phyloP scores from a whole-genome alignment of 2,888 invertebrate genomes.

The Microctonus hyperodae region DNA sequence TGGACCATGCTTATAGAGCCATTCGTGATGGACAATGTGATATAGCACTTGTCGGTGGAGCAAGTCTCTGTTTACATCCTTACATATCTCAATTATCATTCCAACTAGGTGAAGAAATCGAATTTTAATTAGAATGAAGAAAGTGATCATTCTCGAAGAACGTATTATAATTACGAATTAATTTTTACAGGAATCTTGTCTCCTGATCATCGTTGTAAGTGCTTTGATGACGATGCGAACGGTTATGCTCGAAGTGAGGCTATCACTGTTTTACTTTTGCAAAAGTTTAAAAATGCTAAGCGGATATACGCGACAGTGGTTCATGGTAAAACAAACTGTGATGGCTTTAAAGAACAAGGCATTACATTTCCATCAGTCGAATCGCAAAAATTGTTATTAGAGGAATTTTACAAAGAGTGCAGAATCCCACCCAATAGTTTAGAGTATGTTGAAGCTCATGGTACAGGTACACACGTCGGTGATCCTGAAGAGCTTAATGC shows the following conservation, averaged over 20 bases:
- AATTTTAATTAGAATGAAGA: background rate
- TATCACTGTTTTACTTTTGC: constrained; percentile 74
- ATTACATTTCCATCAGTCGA: constrained; percentile 58
- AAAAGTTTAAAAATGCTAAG: constrained; percentile 68
- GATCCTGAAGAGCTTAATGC: constrained; percentile 92
- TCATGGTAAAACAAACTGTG: constrained; percentile 70
- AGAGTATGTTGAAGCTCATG: constrained; percentile 74
- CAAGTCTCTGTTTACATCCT: constrained; percentile 86
- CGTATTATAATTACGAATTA: background rate
- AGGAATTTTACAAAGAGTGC: constrained; percentile 69
- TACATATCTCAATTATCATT: constrained; percentile 87
- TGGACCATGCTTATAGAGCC: constrained; percentile 82
- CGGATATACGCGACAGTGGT: constrained; percentile 66
- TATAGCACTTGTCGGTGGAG: constrained; percentile 87
- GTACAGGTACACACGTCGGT: constrained; percentile 83
- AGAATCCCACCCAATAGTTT: constrained; percentile 67
- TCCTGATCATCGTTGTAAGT: constrained; percentile 85
- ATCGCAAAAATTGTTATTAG: constrained; percentile 59
- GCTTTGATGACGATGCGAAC: constrained; percentile 84
- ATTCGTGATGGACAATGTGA: constrained; percentile 85
- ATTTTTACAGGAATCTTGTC: constrained; percentile 74
- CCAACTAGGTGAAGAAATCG: constrained; percentile 66
- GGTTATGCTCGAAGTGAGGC: constrained; percentile 89
- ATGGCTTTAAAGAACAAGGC: constrained; percentile 65
- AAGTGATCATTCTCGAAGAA: background rate